phyloP scores from a whole-genome alignment of 1,140 invertebrate species.

The Aphidius ervi region DNA sequence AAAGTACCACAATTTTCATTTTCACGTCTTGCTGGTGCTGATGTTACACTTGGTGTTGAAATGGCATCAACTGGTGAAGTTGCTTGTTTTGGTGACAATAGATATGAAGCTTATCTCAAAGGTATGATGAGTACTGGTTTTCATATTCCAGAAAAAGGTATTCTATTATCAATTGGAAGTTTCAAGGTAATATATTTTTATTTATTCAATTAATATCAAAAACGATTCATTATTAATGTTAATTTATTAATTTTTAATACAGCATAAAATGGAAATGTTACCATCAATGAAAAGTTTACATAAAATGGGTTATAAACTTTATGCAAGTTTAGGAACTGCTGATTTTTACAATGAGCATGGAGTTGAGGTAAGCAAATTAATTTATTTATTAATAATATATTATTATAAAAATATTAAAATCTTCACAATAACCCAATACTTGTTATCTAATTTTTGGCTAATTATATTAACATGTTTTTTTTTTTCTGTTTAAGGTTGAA shows the following conservation, averaged over 20 bases:
- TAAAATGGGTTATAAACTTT: slow-evolving; percentile 93
- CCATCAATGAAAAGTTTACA: slow-evolving; percentile 79
- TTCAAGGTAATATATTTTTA: slow-evolving; percentile 69
- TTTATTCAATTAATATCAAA: slow-evolving; percentile 13
- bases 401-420: too few relatives aligned
- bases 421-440: too few relatives aligned
- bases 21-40: slow-evolving; percentile 89
- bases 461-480: not conserved
- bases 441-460: too few relatives aligned
- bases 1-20: slow-evolving; percentile 99
- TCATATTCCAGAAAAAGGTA: slow-evolving; percentile 88
- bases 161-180: slow-evolving; percentile 92
- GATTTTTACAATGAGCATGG: slow-evolving; percentile 95
- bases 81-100: slow-evolving; percentile 98
- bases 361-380: slow-evolving; percentile 67
- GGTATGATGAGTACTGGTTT: slow-evolving; percentile 97
- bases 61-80: slow-evolving; percentile 99
- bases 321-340: slow-evolving; percentile 95
- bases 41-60: slow-evolving; percentile 96
- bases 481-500: slow-evolving; percentile 67
- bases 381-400: too few relatives aligned
- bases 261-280: slow-evolving; percentile 87
- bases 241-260: slow-evolving; percentile 35
- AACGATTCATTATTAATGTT: slow-evolving; percentile 19
- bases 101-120: slow-evolving; percentile 97